A percentile compares a stretch with the other conserved stretches of the same genome.
phyloP scores from a whole-genome alignment of 2,113 vertebrate genomes.

The Crotalus viridis region DNA sequence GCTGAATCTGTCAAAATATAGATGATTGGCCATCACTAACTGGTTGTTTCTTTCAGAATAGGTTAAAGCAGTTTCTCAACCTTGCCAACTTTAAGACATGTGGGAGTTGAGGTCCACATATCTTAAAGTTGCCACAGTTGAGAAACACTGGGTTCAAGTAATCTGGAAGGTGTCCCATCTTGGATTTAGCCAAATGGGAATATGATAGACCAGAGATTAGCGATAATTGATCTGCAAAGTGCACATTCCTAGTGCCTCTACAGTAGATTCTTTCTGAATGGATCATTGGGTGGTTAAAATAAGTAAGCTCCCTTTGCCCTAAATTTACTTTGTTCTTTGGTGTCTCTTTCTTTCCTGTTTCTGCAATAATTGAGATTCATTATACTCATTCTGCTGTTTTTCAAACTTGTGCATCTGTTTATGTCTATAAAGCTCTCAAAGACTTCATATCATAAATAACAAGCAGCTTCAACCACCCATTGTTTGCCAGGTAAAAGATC shows the following conservation, averaged over 20 bases:
- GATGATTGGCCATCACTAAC: neutral
- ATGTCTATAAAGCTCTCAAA: slow-evolving; percentile 33
- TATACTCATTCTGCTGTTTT: slow-evolving; percentile 13
- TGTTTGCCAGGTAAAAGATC: slow-evolving; percentile 16
- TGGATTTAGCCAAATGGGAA: neutral
- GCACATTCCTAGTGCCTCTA: neutral
- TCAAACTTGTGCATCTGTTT: slow-evolving; percentile 48
- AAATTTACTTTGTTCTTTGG: neutral
- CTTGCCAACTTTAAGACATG: neutral
- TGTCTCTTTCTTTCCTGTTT: neutral
- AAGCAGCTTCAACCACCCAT: slow-evolving; percentile 5
- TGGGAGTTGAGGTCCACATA: neutral
- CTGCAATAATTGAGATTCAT: slow-evolving; percentile 52
- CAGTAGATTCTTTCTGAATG: slow-evolving; percentile 49
- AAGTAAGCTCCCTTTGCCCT: neutral
- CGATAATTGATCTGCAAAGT: neutral
- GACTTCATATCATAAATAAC: slow-evolving; percentile 23
- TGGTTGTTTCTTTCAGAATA: slow-evolving; percentile 29
- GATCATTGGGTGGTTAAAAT: neutral
- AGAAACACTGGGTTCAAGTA: neutral
- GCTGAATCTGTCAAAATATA: neutral
- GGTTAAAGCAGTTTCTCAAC: neutral
- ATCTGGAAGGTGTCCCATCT: neutral
- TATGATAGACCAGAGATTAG: neutral
- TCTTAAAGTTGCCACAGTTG: neutral